Conservation (phyloP, 2,888 invertebrate genomes). For the Leptinotarsa tumamoca region DNA sequence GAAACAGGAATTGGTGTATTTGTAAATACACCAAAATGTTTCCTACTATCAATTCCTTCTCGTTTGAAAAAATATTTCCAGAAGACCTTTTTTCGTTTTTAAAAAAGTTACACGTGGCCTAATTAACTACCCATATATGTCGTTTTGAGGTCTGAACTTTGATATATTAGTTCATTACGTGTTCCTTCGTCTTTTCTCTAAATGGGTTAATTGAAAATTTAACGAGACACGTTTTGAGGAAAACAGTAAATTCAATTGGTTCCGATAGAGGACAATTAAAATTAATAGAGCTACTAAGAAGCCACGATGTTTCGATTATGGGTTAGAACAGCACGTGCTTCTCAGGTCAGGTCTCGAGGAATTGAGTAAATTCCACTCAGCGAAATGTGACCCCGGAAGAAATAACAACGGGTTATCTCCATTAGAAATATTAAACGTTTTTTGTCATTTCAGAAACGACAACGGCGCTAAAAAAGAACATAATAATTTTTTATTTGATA, state of each 20-base stretch:
- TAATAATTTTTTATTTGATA: too few species aligned
- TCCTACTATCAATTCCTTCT: too few species aligned
- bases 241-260: conserved; percentile 32
- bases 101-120: not conserved
- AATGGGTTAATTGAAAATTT: conserved; percentile 37
- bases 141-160: conserved; percentile 2
- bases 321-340: conserved; percentile 39
- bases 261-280: conserved; percentile 32
- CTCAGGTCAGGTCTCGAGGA: conserved; percentile 39
- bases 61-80: too few species aligned
- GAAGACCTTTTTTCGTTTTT: too few species aligned
- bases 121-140: conserved; percentile 15
- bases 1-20: too few species aligned
- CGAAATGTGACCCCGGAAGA: not conserved
- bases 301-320: conserved; percentile 37
- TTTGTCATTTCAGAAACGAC: too few species aligned
- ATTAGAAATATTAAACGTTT: too few species aligned
- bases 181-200: conserved; percentile 9
- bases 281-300: conserved; percentile 37
- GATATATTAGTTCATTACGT: conserved; percentile 22
- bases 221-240: conserved; percentile 36
- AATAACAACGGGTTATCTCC: not conserved
- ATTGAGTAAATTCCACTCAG: conserved; percentile 45
- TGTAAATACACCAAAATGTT: too few species aligned
- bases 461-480: too few species aligned